Conservation (phyloP, 1,140 invertebrate genomes). For the Diachasmimorpha longicaudata region DNA sequence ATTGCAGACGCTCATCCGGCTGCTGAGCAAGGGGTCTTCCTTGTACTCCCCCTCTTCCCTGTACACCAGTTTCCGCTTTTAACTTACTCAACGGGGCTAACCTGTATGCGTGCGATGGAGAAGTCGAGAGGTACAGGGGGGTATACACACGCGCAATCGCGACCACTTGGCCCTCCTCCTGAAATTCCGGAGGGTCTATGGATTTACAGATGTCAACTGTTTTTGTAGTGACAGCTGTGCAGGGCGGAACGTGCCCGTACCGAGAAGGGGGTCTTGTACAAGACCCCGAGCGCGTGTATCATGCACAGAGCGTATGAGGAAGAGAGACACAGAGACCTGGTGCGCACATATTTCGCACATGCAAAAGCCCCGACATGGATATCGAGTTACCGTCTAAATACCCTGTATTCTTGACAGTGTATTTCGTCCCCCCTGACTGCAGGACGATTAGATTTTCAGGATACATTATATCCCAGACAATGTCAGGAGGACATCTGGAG, state of each 20-base stretch:
- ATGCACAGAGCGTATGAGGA: neutral
- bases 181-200: slow-evolving; percentile 10
- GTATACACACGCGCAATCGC: slow-evolving; percentile 17
- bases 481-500: neutral
- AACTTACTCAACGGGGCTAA: neutral
- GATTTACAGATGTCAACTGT: slow-evolving; percentile 43
- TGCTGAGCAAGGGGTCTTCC: slow-evolving; percentile 34
- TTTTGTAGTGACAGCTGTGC: slow-evolving; percentile 39
- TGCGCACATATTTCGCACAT: slow-evolving; percentile 30
- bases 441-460: slow-evolving; percentile 20
- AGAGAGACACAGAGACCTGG: neutral
- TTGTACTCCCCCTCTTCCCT: neutral
- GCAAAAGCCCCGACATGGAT: slow-evolving; percentile 21
- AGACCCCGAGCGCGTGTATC: slow-evolving; percentile 1
- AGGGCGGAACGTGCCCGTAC: slow-evolving; percentile 36
- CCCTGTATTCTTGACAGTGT: slow-evolving; percentile 27
- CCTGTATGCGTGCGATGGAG: slow-evolving; percentile 6
- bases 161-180: slow-evolving; percentile 5
- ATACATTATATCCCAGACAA: slow-evolving; percentile 11
- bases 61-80: neutral
- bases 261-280: neutral
- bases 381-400: slow-evolving; percentile 38
- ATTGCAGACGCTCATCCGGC: neutral
- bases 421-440: slow-evolving; percentile 12
- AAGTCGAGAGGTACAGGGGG: slow-evolving; percentile 4